phyloP scores from a whole-genome alignment of 2,113 vertebrate genomes.

The Arothron firmamentum region DNA sequence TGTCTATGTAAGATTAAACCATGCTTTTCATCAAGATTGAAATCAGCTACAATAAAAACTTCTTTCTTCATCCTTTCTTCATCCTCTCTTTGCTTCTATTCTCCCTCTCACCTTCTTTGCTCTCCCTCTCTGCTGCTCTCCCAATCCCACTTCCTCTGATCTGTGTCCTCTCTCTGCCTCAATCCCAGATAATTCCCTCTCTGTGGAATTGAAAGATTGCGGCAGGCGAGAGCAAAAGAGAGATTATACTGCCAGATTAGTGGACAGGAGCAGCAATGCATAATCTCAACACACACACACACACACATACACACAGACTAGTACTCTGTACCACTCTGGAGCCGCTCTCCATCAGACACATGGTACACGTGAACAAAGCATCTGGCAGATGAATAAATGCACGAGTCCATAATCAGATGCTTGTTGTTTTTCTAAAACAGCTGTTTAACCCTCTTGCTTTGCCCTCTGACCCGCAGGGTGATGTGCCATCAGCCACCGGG shows the following conservation, averaged over 20 bases:
- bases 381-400: conserved; percentile 57
- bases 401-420: conserved; percentile 47
- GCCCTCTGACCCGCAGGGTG: conserved; percentile 64
- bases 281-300: conserved; percentile 63
- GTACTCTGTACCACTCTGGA: background rate
- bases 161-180: conserved; percentile 64
- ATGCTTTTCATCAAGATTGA: background rate
- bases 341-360: conserved; percentile 30
- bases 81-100: conserved; percentile 14
- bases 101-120: conserved; percentile 32
- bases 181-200: conserved; percentile 77
- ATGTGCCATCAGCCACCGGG: conserved; percentile 66
- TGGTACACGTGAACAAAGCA: conserved; percentile 57
- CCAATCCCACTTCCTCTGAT: conserved; percentile 63
- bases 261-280: conserved; percentile 67
- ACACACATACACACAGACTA: conserved; percentile 27
- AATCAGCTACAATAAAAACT: background rate
- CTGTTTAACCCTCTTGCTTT: conserved; percentile 52
- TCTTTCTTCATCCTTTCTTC: background rate
- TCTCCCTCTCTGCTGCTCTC: conserved; percentile 37
- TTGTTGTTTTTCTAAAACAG: conserved; percentile 58
- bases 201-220: conserved; percentile 74
- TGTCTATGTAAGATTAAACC: background rate
- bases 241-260: conserved; percentile 79
- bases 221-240: conserved; percentile 70